These are phyloP conservation scores for Illadopsis cleaveri DNA, from an alignment of 2,113 vertebrate genomes.

Conservation along the genomic window DNA sequence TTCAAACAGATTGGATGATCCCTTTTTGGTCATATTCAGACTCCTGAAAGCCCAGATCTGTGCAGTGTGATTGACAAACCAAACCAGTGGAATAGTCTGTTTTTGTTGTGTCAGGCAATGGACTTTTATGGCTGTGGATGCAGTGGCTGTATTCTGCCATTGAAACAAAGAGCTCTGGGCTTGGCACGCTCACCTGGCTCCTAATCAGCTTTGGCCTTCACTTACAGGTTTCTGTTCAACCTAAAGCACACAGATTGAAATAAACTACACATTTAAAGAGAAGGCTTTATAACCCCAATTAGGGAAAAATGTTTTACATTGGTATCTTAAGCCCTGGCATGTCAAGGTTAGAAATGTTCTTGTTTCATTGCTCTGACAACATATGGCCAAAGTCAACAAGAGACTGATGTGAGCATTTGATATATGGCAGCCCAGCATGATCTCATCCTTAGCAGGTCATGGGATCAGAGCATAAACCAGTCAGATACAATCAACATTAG, in stretches of 20 bases:
- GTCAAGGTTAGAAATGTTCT: background rate
- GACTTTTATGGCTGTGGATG: background rate
- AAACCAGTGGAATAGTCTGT: accelerated
- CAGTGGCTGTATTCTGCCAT: background rate
- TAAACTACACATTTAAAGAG: background rate
- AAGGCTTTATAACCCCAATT: background rate
- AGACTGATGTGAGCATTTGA: background rate
- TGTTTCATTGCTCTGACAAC: background rate
- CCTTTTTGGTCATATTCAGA: background rate
- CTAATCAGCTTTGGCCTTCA: background rate
- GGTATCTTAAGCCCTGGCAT: background rate
- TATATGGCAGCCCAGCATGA: background rate
- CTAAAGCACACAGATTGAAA: background rate
- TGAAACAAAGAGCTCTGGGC: background rate
- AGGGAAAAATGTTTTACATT: background rate
- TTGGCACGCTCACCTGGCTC: background rate
- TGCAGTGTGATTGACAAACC: background rate
- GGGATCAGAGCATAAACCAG: background rate
- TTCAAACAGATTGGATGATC: accelerated
- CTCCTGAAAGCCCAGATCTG: background rate
- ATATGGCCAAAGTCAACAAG: constrained; percentile 2
- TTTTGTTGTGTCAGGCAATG: background rate
- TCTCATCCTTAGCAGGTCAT: constrained; percentile 1
- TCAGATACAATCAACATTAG: background rate
- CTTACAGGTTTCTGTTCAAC: background rate